phyloP scores from a whole-genome alignment of 30 jellyfish, hydroid and myxozoan genomes.

The Mastigias papua region DNA sequence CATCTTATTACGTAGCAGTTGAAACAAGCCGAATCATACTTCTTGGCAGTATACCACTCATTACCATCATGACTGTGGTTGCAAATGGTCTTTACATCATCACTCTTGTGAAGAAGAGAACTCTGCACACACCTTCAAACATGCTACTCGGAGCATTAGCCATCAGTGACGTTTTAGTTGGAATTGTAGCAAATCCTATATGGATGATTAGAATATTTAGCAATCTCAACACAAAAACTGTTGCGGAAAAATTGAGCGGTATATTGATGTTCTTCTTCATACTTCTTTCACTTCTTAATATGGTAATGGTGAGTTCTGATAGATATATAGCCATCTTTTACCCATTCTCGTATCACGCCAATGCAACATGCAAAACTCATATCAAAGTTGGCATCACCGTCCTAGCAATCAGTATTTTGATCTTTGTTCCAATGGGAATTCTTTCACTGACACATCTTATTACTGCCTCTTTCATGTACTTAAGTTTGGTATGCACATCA shows the following conservation, averaged over 20 bases:
- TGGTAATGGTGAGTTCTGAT: neutral
- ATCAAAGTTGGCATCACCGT: neutral
- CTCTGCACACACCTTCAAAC: neutral
- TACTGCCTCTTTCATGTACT: neutral
- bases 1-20: neutral
- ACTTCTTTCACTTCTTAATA: neutral
- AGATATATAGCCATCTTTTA: neutral
- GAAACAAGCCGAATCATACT: neutral
- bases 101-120: neutral
- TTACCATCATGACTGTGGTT: neutral
- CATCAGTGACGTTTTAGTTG: neutral
- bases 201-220: neutral
- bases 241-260: neutral
- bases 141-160: neutral
- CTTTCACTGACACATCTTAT: neutral
- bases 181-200: neutral
- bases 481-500: neutral
- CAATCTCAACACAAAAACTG: neutral
- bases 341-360: neutral
- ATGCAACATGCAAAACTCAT: neutral
- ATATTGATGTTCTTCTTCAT: neutral
- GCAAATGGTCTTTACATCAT: neutral
- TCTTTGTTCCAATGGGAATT: neutral
- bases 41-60: neutral
- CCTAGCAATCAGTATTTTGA: neutral